Percentiles rank a stretch among this genome's conserved stretches.
Conservation (phyloP, 2,888 invertebrate genomes). For the Dusona sp. region DNA sequence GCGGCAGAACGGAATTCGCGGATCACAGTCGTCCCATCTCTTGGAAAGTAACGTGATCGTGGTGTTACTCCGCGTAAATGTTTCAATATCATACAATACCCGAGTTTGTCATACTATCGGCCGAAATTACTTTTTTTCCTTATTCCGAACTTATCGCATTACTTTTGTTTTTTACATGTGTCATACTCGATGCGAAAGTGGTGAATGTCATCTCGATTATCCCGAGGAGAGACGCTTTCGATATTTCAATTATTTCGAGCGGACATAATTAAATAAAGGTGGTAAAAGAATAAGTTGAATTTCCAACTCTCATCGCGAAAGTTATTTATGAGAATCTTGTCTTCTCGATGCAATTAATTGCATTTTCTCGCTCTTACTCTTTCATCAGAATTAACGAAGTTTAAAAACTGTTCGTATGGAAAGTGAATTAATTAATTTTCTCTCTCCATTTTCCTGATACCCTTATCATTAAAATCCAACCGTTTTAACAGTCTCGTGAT, state of each 20-base stretch:
- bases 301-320: constrained; percentile 18
- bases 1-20: constrained; percentile 83
- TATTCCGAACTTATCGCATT: not conserved
- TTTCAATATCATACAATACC: constrained; percentile 41
- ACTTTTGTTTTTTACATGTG: not conserved
- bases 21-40: constrained; percentile 84
- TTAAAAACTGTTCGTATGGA: not conserved
- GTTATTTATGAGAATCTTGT: constrained; percentile 47
- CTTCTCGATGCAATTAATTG: not conserved
- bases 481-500: not conserved
- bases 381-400: constrained; percentile 34
- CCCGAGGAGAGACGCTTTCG: not conserved
- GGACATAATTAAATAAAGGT: constrained; percentile 13
- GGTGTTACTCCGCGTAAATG: constrained; percentile 61
- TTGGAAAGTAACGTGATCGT: constrained; percentile 79
- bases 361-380: not conserved
- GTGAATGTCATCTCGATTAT: not conserved
- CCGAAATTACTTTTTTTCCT: not conserved
- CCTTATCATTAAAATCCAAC: not conserved
- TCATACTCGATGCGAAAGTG: not conserved
- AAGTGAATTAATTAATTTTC: constrained; percentile 18
- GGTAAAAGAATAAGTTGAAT: constrained; percentile 15
- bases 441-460: not conserved
- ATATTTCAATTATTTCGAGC: constrained; percentile 16
- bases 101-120: constrained; percentile 14